Base-by-base conservation (phyloP, 1,140 invertebrate genomes). In the Zaprionus ghesquierei region DNA sequence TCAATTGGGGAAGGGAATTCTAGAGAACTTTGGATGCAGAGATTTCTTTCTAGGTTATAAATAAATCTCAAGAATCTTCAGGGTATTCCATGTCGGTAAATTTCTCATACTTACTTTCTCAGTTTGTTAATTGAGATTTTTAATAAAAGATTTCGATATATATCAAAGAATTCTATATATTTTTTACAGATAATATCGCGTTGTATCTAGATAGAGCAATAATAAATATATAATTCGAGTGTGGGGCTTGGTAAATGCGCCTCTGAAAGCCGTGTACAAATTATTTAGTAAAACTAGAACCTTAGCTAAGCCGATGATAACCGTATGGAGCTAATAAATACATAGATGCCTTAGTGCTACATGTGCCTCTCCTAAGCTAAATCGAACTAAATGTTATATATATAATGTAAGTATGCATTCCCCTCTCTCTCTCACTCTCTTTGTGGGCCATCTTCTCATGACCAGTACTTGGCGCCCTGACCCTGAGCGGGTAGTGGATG, bases 401-500 rank as follows among this genome's bases (percentile, higher is more conserved):
- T 25, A 50, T 50, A 50, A 22, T 50, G 20, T 27, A 50, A 22
- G 2, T 51, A 13, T 6, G 2, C 6, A 4, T 25, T 8, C 2
- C 12, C 8, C 22, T 51, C 5, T 5, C 13, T n/a, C 12, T 5
- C 5, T 27, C 18, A 0, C 9, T 20, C 18, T 25, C 13, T 1
- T 4, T 15, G 3, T 41, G 38, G 15, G 27, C 51, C 33, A 8
- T 31, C 33, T 38, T 38, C 41, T 91, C 69, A 92, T 49, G 81
- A 80, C 91, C 91, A 92, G 79, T 92, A 92, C 71, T 92, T 92
- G 75, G 91, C 74, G 10, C 78, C 64, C 63, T 89, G 84, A 22
- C 78, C 81, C 74, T 91, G 90, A 5, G 85, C 77, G 33, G 90
- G 87, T 68, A 91, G 59, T 5, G 90, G 73, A 70, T 92, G 90